Conservation (phyloP, 2,113 vertebrate genomes). For the Proteles cristata region DNA sequence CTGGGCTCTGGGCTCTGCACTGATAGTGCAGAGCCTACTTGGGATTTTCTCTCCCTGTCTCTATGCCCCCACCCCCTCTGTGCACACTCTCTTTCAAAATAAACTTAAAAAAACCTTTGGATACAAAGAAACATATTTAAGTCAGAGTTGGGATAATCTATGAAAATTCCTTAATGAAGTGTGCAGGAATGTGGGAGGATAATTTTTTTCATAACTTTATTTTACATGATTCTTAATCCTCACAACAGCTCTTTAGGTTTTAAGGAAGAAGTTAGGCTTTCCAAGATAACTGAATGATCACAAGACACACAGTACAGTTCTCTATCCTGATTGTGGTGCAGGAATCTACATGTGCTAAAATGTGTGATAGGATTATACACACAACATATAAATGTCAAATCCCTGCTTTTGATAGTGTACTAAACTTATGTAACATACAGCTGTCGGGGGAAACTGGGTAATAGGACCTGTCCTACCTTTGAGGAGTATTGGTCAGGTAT, state of each 20-base stretch:
- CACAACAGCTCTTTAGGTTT: neutral
- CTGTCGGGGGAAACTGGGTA: neutral
- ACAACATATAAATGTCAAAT: neutral
- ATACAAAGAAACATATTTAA: neutral
- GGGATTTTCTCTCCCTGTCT: no score
- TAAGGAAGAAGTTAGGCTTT: neutral
- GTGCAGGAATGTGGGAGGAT: neutral
- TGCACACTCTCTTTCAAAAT: no score
- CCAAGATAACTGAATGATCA: neutral
- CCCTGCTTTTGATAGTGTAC: neutral
- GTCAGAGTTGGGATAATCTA: neutral
- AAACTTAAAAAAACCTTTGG: neutral
- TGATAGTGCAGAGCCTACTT: no score
- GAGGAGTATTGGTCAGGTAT: neutral
- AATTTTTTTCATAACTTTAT: neutral
- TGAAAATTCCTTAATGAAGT: neutral
- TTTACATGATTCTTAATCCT: slow-evolving; percentile 19
- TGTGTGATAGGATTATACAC: neutral
- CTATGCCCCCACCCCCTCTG: no score
- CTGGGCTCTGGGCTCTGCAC: no score
- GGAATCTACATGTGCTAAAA: neutral
- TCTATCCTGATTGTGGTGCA: neutral
- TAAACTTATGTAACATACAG: neutral
- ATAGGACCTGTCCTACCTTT: neutral
- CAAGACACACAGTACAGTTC: neutral